Base-by-base conservation (phyloP, 2,797 vertebrate species). In the Cottoperca gobio region DNA sequence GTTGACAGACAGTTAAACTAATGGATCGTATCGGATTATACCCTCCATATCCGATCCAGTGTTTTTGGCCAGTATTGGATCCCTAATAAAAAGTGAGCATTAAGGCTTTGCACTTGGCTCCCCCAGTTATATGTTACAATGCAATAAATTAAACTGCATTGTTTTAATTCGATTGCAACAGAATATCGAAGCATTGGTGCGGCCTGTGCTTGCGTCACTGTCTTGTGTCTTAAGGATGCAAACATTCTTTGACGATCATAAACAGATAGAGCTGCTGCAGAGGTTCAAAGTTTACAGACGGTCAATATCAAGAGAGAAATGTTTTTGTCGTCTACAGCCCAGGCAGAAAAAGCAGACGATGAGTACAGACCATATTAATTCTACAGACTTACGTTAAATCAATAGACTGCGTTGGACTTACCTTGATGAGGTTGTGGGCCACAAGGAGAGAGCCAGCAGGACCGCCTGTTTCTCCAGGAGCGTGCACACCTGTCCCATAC, bases 341-440 rank as follows among this genome's bases (percentile, higher is more conserved):
- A 70, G 8, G 17, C 42, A 62, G 17, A 48, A 59, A 39, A 70
- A 73, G 13, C 19, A 48, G 24, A 37, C 14, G 2, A 53, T 23
- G 2, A 66, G 4, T 13, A 21, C 11, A 50, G 1, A 42, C 31
- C 37, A 17, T 39, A 42, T 50, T 16, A 9, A 68, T 57, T n/a
- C 1, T 45, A 10, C 43, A 73, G 19, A 52, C n/a, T 55, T 14
- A 52, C 43, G 54, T 12, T 59, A 23, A 46, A 40, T 58, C 10
- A 14, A 19, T 0, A 74, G 6, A 62, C 17, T 26, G n/a, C 43
- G 23, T 67, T 17, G 40, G 4, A 86, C 93, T 92, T 76, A 99
- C 98, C 96, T 94, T 97, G 90, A 99, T 97, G 83, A 99, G 91
- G 91, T 99, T 98, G 93, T 99, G 98, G 76, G 96, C 97, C 60